Base-by-base conservation (phyloP, 1,140 invertebrate species). In the Anoplophora glabripennis region DNA sequence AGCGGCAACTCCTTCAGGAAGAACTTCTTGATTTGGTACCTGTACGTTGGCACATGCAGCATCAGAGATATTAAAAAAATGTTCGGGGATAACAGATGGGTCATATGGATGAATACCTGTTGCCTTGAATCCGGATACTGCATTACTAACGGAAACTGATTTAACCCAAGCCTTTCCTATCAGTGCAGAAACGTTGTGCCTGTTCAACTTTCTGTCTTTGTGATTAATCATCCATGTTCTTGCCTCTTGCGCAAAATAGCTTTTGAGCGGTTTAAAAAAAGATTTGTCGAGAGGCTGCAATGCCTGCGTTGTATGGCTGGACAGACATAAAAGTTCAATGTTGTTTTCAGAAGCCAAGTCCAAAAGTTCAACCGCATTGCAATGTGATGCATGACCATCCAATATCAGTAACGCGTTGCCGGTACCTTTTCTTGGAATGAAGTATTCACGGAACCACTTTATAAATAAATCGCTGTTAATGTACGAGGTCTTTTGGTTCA, bases 351-450 rank as follows among this genome's bases (percentile, higher is more conserved):
- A 21, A 56, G 67, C 61, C 41, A 61, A 61, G 44, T 70, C 53
- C 17, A 71, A 56, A 21, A 67, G 35, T 40, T 72, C 59, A 17
- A 66, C 9, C 12, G 48, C 40, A 53, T 53, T 67, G 14, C 47
- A 66, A 51, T 76, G 75, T 8, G 73, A 75, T 18, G 66, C 59
- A 61, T 78, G 73, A n/a, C 75, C 72, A 61, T 79, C 76, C 46
- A 78, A 63, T 59, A 78, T 67, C 7, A 75, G 44, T 18, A 77
- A 53, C 41, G 70, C 69, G 53, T 75, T 76, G 36, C 73, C 73
- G 9, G 35, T 28, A 5, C 63, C 63, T 58, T 77, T 78, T 14
- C 46, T 51, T 7, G 70, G 70, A 28, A 77, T 21, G 62, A 77
- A 78, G 37, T 66, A 40, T 18, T 63, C 52, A 33, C 51, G 40